Evolutionary conservation across 2,797 vertebrate genomes (phyloP).

Genomic region (Sebastes umbrosus): DNA sequence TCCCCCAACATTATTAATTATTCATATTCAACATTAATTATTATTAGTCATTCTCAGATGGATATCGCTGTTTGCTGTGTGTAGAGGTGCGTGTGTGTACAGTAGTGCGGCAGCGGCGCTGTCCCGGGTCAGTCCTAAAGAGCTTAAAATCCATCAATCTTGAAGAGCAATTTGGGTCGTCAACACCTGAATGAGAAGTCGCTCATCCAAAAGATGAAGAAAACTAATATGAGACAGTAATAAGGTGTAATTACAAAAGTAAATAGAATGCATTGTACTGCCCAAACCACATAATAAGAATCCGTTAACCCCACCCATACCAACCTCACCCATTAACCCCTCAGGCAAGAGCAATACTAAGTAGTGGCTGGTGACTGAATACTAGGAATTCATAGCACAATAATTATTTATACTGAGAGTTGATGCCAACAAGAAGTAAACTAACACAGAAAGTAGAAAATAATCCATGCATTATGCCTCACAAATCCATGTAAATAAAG

Average conservation of each 20-base stretch:
- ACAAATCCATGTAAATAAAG: neutral
- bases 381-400: neutral
- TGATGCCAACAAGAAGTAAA: neutral
- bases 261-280: neutral
- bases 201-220: neutral
- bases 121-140: neutral
- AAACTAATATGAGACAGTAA: neutral
- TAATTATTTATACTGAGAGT: neutral
- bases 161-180: neutral
- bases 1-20: too few species aligned
- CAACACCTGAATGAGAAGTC: neutral
- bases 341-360: conserved; percentile 3
- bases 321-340: neutral
- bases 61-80: too few species aligned
- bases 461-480: neutral
- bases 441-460: neutral
- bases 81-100: too few species aligned
- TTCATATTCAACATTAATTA: too few species aligned
- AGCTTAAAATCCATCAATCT: neutral
- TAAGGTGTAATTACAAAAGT: neutral
- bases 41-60: too few species aligned
- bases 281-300: conserved; percentile 15
- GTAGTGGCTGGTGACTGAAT: neutral
- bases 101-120: too few species aligned
- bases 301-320: neutral